Percentiles rank a stretch among this genome's conserved stretches.
Evolutionary conservation across 2,797 vertebrate genomes (phyloP).

Genomic region (Danio tinwini): DNA sequence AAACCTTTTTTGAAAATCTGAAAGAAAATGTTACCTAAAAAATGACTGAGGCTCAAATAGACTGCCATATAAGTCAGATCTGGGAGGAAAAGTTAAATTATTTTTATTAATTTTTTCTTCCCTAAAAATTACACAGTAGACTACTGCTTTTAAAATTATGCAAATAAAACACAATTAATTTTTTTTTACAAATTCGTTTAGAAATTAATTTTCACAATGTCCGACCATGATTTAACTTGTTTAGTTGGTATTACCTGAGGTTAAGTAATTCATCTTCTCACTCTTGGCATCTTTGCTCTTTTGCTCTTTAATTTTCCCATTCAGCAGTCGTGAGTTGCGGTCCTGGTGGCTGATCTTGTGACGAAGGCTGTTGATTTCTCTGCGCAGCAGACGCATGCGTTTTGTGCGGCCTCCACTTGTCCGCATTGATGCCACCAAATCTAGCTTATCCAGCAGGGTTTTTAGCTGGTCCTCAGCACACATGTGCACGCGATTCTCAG

Average conservation of each 20-base stretch:
- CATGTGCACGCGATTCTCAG: slow-evolving; percentile 91
- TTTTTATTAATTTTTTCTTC: not conserved
- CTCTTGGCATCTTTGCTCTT: slow-evolving; percentile 62
- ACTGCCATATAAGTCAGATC: too few relatives aligned
- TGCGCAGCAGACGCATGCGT: slow-evolving; percentile 87
- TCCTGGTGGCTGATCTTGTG: slow-evolving; percentile 87
- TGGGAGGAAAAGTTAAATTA: too few relatives aligned
- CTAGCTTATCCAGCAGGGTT: slow-evolving; percentile 93
- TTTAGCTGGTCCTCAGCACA: slow-evolving; percentile 91
- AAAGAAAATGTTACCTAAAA: too few relatives aligned
- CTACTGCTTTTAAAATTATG: not conserved
- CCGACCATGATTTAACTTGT: not conserved
- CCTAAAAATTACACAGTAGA: not conserved
- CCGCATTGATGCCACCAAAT: slow-evolving; percentile 88
- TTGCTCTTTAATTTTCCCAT: slow-evolving; percentile 71
- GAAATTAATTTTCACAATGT: not conserved
- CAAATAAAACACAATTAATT: not conserved
- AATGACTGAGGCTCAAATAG: not conserved
- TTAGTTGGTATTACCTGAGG: slow-evolving; percentile 33
- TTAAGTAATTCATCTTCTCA: slow-evolving; percentile 51
- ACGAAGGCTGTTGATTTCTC: slow-evolving; percentile 90
- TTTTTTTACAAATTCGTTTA: not conserved
- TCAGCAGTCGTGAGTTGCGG: slow-evolving; percentile 71
- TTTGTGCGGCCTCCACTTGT: slow-evolving; percentile 93
- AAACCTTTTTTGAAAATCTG: too few relatives aligned